Conservation (phyloP, 2,888 invertebrate species). For the Agonopterix subpropinquella region DNA sequence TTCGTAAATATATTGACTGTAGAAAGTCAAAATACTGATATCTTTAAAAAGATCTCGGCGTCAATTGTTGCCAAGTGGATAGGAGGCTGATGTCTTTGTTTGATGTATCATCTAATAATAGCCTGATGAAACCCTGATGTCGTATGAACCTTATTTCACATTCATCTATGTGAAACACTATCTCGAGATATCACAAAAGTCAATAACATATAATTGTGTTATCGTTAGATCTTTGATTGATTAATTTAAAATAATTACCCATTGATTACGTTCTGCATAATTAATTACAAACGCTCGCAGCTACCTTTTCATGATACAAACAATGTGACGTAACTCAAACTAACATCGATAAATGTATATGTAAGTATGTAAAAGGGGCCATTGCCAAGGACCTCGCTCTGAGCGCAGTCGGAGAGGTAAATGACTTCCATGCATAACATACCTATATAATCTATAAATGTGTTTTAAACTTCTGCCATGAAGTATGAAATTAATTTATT, state of each 20-base stretch:
- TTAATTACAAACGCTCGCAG: background rate
- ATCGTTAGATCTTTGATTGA: background rate
- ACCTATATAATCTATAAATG: constrained; percentile 13
- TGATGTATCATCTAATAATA: too few relatives aligned
- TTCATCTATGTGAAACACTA: too few relatives aligned
- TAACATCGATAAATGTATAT: constrained; percentile 50
- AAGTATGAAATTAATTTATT: constrained; percentile 1
- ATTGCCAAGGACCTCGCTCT: constrained; percentile 60
- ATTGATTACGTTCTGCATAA: background rate
- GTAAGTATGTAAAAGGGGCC: constrained; percentile 58
- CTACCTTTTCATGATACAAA: constrained; percentile 29
- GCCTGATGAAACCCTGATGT: too few relatives aligned
- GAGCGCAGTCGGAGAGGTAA: constrained; percentile 55
- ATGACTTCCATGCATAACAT: constrained; percentile 43
- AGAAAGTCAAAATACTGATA: too few relatives aligned
- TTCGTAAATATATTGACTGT: too few relatives aligned
- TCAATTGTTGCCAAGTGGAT: too few relatives aligned
- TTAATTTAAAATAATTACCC: background rate
- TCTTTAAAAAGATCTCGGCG: too few relatives aligned
- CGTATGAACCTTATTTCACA: too few relatives aligned
- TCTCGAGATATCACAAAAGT: too few relatives aligned
- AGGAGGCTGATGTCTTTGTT: too few relatives aligned
- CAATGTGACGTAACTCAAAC: constrained; percentile 43
- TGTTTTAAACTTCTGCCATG: constrained; percentile 4
- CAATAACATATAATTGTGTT: too few relatives aligned